phyloP scores from a whole-genome alignment of 2,113 vertebrate genomes.

The Oophaga pumilio region DNA sequence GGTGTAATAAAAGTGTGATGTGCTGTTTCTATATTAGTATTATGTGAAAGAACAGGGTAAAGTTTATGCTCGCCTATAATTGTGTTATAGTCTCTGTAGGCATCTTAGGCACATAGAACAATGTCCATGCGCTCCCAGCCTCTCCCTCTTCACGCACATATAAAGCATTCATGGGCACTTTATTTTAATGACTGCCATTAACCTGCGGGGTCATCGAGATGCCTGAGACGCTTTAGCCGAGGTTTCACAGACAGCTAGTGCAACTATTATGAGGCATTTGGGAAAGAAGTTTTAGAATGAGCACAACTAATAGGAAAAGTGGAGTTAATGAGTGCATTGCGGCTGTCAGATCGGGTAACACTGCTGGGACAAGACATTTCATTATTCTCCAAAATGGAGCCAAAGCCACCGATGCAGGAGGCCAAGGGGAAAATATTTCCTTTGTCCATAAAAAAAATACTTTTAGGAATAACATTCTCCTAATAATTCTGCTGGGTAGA shows the following conservation, averaged over 20 bases:
- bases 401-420: background rate
- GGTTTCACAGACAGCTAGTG: conserved; percentile 37
- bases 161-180: conserved; percentile 51
- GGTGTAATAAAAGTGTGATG: conserved; percentile 21
- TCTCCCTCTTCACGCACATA: conserved; percentile 15
- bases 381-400: background rate
- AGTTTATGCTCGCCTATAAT: conserved; percentile 39
- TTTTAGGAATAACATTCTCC: background rate
- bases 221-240: conserved; percentile 14
- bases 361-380: background rate
- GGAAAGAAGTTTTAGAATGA: conserved; percentile 32
- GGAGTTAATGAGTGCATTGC: background rate
- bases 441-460: background rate
- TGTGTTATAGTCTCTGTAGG: conserved; percentile 31
- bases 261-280: conserved; percentile 35
- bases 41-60: conserved; percentile 3
- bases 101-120: conserved; percentile 21
- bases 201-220: conserved; percentile 27
- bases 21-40: conserved; percentile 39
- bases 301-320: conserved; percentile 17
- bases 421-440: background rate
- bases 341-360: background rate
- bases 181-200: conserved; percentile 51
- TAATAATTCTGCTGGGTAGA: background rate
- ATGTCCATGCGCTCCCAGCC: background rate